Percentiles rank a stretch among this genome's conserved stretches.
phyloP scores from a whole-genome alignment of 2,888 invertebrate genomes.

The Cabera pusaria region DNA sequence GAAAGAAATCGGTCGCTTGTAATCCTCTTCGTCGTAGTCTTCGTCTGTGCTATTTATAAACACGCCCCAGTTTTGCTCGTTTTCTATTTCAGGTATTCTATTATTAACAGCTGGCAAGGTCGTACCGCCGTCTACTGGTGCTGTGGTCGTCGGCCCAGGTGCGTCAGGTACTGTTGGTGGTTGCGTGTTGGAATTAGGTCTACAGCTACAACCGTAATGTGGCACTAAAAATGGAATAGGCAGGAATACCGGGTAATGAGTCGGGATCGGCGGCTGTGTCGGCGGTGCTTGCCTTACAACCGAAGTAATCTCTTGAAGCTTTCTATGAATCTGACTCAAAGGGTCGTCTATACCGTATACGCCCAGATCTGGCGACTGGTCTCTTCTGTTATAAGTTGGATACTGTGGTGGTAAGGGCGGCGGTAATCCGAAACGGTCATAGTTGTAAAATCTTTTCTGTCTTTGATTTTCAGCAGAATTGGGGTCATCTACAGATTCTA shows the following conservation, averaged over 20 bases:
- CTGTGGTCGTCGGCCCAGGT: conserved; percentile 19
- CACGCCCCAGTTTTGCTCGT: conserved; percentile 64
- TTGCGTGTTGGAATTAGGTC: conserved; percentile 23
- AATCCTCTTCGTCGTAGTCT: conserved; percentile 38
- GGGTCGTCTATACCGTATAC: conserved; percentile 47
- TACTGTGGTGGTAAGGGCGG: conserved; percentile 43
- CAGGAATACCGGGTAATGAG: conserved; percentile 47
- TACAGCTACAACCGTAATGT: conserved; percentile 47
- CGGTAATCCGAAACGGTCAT: conserved; percentile 43
- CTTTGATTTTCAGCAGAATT: conserved; percentile 40
- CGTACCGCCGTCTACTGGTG: conserved; percentile 19
- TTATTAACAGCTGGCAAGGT: conserved; percentile 38
- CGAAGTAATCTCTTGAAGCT: conserved; percentile 48
- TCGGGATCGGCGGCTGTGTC: conserved; percentile 33
- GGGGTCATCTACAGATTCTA: conserved; percentile 33
- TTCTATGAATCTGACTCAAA: conserved; percentile 45
- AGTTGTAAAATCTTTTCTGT: conserved; percentile 56
- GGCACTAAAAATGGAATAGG: conserved; percentile 58
- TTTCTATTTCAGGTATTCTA: conserved; percentile 55
- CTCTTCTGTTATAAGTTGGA: conserved; percentile 39
- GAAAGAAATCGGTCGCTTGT: conserved; percentile 56
- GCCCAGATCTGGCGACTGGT: conserved; percentile 37
- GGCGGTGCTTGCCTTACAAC: conserved; percentile 43
- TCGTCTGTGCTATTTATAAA: conserved; percentile 44
- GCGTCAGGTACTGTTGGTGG: conserved; percentile 15